Evolutionary conservation across 2,113 vertebrate species (phyloP), one percentile per base, ranked within the genome.

Genomic region (Forbesichthys agassizii): DNA sequence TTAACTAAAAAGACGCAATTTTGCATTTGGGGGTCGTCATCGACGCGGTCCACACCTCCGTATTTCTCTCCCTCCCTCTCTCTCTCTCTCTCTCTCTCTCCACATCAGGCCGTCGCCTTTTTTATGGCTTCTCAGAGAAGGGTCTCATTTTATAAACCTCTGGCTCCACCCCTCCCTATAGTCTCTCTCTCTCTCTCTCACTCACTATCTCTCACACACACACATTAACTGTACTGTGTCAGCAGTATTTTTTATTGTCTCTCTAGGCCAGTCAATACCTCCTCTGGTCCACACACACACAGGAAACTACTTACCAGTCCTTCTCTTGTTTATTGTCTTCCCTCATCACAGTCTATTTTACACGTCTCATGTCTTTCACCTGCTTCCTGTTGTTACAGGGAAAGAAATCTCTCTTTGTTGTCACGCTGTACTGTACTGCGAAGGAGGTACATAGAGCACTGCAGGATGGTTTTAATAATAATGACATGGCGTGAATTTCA

Each of bases 211-310:
- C 33, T 46, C 71, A 81, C 63, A 77, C 64, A 74, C 71, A 9
- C 42, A 27, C 54, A 27, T n/a, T 69, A 68, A 74, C 67, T 75
- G 68, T 70, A 75, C 73, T 33, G 51, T 75, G 84, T 91, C 88
- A 89, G 86, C 87, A 86, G 66, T 81, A 85, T 89, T 88, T 42
- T 91, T 86, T 85, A 90, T 88, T 87, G 83, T 82, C 83, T 86
- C 75, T 51, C 77, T 60, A 76, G 82, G 74, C 69, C 81, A 65
- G 78, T 82, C 85, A 78, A 69, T 82, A 79, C 58, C 62, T 82
- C 63, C 48, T 79, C 60, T 73, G 14, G 60, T 70, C 72, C 27
- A 74, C 58, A 73, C 68, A 69, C 64, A 57, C 48, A 52, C 64
- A 77, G 68, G 66, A 76, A 76, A 80, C 59, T 70, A 81, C 64